A percentile compares a stretch with the other conserved stretches of the same genome.
Evolutionary conservation across 2,888 invertebrate species (phyloP).

Genomic region (Orthonychiurus folsomi): DNA sequence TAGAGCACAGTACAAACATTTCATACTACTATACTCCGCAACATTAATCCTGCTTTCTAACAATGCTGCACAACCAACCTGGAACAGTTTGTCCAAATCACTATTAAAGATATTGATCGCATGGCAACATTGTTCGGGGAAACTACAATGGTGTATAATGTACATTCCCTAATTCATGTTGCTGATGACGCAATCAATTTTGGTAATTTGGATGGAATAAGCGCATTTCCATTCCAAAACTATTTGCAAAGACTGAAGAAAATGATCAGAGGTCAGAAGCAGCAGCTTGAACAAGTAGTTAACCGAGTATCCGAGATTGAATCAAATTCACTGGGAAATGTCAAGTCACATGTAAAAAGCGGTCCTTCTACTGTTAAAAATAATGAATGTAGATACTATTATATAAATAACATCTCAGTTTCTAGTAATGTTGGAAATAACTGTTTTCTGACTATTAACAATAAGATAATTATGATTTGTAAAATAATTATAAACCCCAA

Average conservation of each 20-base stretch:
- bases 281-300: slow-evolving; percentile 28
- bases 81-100: slow-evolving; percentile 29
- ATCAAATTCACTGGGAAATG: no score
- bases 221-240: slow-evolving; percentile 43
- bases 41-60: slow-evolving; percentile 6
- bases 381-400: no score
- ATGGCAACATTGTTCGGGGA: slow-evolving; percentile 41
- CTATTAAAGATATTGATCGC: slow-evolving; percentile 36
- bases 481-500: no score
- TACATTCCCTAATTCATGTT: slow-evolving; percentile 43
- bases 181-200: slow-evolving; percentile 41
- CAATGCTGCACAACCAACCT: neutral
- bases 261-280: slow-evolving; percentile 20
- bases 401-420: no score
- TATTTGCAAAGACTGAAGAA: slow-evolving; percentile 35
- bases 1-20: slow-evolving; percentile 15
- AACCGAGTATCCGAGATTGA: no score
- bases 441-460: no score
- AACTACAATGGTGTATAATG: slow-evolving; percentile 42
- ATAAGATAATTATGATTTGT: no score
- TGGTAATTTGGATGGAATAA: slow-evolving; percentile 41
- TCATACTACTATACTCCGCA: slow-evolving; percentile 8
- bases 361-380: no score
- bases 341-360: no score
- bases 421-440: no score